A percentile compares a stretch with the other conserved stretches of the same genome.
phyloP scores from a whole-genome alignment of 2,113 vertebrate species.

The Syngnathoides biaculeatus region DNA sequence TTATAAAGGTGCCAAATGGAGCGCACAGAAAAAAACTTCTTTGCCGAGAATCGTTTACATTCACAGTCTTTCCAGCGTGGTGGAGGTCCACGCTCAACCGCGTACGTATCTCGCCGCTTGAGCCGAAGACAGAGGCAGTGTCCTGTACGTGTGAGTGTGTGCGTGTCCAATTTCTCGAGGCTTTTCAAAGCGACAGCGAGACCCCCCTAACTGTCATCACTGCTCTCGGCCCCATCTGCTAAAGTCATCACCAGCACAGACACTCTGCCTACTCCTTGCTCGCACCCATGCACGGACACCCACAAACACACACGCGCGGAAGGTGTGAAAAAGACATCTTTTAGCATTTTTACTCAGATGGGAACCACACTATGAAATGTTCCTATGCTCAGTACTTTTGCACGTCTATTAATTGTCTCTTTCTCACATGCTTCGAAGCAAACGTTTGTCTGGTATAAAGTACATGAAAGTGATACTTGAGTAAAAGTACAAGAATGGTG shows the following conservation, averaged over 20 bases:
- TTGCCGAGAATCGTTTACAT: neutral
- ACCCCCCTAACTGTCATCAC: slow-evolving; percentile 65
- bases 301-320: slow-evolving; percentile 20
- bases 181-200: slow-evolving; percentile 62
- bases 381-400: slow-evolving; percentile 41
- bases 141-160: slow-evolving; percentile 45
- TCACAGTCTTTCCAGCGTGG: neutral
- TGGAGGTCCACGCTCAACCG: neutral
- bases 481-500: neutral
- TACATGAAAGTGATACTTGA: neutral
- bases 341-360: slow-evolving; percentile 53
- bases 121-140: slow-evolving; percentile 50
- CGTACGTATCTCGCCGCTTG: slow-evolving; percentile 33
- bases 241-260: slow-evolving; percentile 58
- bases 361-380: slow-evolving; percentile 54
- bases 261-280: slow-evolving; percentile 5
- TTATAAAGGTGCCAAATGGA: neutral
- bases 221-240: slow-evolving; percentile 63
- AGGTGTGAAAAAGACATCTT: slow-evolving; percentile 53
- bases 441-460: slow-evolving; percentile 8
- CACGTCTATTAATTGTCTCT: neutral
- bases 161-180: slow-evolving; percentile 57
- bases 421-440: slow-evolving; percentile 11
- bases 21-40: neutral
- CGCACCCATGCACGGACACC: neutral